phyloP scores from a whole-genome alignment of 2,888 invertebrate species.

The Chaetogeoica ovagalla region DNA sequence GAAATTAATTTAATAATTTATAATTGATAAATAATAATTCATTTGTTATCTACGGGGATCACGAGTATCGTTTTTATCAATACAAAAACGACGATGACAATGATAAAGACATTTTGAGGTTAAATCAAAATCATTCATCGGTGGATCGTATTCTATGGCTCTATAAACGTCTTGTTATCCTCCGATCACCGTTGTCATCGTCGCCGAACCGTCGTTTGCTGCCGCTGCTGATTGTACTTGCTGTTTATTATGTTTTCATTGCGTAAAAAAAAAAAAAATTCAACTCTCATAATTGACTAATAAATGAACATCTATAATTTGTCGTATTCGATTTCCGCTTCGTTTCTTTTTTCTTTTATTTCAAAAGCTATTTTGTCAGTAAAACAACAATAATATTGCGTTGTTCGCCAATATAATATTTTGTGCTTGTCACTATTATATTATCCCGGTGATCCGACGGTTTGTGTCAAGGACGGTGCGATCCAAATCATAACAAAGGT shows the following conservation, averaged over 20 bases:
- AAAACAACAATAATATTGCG: not conserved
- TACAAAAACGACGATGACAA: not conserved
- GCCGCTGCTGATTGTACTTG: not conserved
- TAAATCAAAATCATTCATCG: slow-evolving; percentile 29
- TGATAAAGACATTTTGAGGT: slow-evolving; percentile 34
- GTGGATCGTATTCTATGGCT: not conserved
- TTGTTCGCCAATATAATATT: slow-evolving; percentile 1
- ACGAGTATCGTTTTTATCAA: slow-evolving; percentile 13
- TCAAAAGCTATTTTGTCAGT: not conserved
- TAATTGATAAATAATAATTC: too few species aligned
- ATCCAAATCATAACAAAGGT: slow-evolving; percentile 51
- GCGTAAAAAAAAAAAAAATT: not conserved
- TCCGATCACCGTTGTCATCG: not conserved
- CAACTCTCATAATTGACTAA: too few species aligned
- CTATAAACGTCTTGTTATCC: not conserved
- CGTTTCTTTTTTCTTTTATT: not conserved
- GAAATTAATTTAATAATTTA: too few species aligned
- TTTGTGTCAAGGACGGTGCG: slow-evolving; percentile 45
- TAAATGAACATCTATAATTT: not conserved
- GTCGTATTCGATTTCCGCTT: not conserved
- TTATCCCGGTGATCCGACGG: slow-evolving; percentile 26
- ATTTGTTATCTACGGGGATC: too few species aligned
- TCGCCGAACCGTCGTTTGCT: too few species aligned
- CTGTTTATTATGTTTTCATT: not conserved
- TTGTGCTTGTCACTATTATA: slow-evolving; percentile 1